phyloP scores from a whole-genome alignment of 2,797 vertebrate genomes.

The Monodelphis domestica region DNA sequence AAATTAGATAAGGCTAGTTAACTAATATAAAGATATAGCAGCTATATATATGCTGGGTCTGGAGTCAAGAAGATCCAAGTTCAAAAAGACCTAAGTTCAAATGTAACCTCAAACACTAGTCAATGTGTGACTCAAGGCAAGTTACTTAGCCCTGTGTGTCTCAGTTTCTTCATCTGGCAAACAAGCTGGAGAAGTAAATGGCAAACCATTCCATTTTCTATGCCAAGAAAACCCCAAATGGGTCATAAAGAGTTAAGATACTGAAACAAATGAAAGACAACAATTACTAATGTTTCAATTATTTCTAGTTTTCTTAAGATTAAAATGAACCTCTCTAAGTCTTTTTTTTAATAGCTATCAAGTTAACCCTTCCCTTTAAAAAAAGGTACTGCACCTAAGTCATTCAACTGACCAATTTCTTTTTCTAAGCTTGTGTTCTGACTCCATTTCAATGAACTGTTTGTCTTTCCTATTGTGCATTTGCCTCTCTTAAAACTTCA shows the following conservation, averaged over 20 bases:
- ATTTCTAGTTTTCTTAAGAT: not conserved
- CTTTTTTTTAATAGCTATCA: not conserved
- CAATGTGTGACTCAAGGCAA: not conserved
- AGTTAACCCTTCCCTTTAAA: not conserved
- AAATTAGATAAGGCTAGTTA: too few species aligned
- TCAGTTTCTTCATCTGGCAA: not conserved
- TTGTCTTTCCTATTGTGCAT: not conserved
- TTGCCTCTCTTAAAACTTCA: slow-evolving; percentile 8
- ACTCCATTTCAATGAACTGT: slow-evolving; percentile 16
- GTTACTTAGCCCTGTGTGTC: not conserved
- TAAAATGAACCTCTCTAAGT: not conserved
- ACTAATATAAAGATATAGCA: too few species aligned
- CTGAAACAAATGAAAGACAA: too few species aligned
- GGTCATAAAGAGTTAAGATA: too few species aligned
- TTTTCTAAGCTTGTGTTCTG: slow-evolving; percentile 11
- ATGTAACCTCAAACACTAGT: not conserved
- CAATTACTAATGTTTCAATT: not conserved
- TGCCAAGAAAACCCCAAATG: not conserved
- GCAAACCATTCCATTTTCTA: not conserved
- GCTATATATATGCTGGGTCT: too few species aligned
- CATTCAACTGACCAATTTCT: slow-evolving; percentile 14
- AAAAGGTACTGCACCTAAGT: not conserved
- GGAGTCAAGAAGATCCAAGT: not conserved
- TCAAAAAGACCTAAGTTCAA: too few species aligned
- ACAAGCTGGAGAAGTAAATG: not conserved